A percentile compares a stretch with the other conserved stretches of the same genome.
Evolutionary conservation across 2,888 invertebrate species (phyloP).

Genomic region (Pseudoips prasinana): DNA sequence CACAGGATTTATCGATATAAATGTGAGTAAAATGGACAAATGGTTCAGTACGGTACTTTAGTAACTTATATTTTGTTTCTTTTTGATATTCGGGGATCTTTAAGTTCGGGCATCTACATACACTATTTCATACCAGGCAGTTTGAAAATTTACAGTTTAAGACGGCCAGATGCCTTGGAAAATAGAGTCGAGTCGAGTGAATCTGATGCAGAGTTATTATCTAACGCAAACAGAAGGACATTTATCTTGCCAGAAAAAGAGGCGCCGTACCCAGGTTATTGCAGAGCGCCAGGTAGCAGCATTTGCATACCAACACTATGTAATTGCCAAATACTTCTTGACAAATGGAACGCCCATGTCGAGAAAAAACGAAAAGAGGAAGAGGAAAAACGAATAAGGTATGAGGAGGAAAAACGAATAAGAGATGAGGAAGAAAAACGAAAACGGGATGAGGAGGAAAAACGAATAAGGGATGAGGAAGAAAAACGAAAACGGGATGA

Average conservation of each 20-base stretch:
- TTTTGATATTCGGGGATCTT: conserved; percentile 41
- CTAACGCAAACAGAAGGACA: conserved; percentile 40
- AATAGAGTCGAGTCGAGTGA: too few relatives aligned
- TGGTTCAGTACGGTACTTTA: too few relatives aligned
- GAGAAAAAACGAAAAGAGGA: too few relatives aligned
- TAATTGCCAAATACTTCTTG: conserved; percentile 50
- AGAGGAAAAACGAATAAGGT: too few relatives aligned
- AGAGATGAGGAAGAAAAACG: conserved; percentile 1
- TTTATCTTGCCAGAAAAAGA: conserved; percentile 57
- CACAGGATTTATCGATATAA: conserved; percentile 38
- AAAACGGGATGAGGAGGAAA: not conserved
- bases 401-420: too few relatives aligned
- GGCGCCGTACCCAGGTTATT: conserved; percentile 68
- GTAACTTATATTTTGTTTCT: too few relatives aligned
- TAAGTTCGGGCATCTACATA: conserved; percentile 47
- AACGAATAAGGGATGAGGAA: too few relatives aligned
- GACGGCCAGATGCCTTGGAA: conserved; percentile 28
- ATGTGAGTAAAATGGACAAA: too few relatives aligned
- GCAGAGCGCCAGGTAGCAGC: conserved; percentile 55
- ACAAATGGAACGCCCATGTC: conserved; percentile 45
- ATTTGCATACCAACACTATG: conserved; percentile 55
- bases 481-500: too few relatives aligned
- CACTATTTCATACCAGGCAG: conserved; percentile 57
- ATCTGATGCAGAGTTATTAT: too few relatives aligned
- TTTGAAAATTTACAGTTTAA: conserved; percentile 39